Conservation (phyloP, 2,797 vertebrate genomes). For the Neomorphus geoffroyi region DNA sequence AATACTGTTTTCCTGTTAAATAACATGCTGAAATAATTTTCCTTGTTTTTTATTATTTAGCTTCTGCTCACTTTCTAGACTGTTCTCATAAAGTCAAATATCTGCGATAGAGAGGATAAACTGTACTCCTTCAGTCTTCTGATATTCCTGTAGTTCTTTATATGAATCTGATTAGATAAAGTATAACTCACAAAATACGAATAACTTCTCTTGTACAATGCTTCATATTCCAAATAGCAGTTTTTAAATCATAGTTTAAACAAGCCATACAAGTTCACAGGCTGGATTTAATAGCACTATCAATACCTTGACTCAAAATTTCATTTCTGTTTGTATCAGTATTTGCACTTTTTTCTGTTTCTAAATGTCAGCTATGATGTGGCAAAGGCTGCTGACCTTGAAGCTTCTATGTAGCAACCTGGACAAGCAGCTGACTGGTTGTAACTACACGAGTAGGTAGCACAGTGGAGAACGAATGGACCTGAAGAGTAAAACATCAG, state of each 20-base stretch:
- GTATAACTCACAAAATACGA: background rate
- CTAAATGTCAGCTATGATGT: background rate
- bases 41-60: background rate
- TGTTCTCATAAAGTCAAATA: background rate
- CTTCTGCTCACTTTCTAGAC: background rate
- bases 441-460: background rate
- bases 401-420: background rate
- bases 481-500: background rate
- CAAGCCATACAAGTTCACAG: background rate
- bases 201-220: background rate
- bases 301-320: background rate
- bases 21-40: background rate
- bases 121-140: background rate
- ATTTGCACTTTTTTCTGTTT: background rate
- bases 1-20: background rate
- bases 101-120: background rate
- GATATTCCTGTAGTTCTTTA: background rate
- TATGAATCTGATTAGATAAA: background rate
- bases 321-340: background rate
- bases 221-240: background rate
- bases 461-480: rapidly evolving
- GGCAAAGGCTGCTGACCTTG: background rate
- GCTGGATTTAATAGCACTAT: background rate
- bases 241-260: background rate
- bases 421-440: background rate